Conservation (phyloP, 2,113 vertebrate species). For the Passer domesticus region DNA sequence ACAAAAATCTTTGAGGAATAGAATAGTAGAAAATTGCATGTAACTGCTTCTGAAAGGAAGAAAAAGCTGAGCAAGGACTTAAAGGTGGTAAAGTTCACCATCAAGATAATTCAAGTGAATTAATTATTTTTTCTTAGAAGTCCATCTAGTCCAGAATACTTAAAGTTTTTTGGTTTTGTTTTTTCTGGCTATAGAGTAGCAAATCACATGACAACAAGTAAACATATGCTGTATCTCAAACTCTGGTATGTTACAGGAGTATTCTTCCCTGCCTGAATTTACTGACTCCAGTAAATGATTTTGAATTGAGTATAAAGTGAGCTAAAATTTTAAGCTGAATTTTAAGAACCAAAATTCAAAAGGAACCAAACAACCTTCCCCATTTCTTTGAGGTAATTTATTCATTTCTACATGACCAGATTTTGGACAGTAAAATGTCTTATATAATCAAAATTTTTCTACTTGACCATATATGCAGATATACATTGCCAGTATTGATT, state of each 20-base stretch:
- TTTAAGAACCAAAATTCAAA: background rate
- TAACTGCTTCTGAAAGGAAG: background rate
- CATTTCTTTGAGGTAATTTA: background rate
- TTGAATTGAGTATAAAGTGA: background rate
- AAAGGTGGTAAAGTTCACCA: background rate
- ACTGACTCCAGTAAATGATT: background rate
- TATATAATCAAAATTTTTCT: background rate
- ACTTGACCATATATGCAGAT: background rate
- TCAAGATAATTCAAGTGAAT: background rate
- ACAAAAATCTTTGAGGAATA: background rate
- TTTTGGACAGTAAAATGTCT: background rate
- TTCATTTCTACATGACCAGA: background rate
- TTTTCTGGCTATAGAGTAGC: background rate
- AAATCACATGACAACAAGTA: background rate
- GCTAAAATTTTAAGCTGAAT: background rate
- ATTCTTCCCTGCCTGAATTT: background rate
- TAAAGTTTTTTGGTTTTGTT: background rate
- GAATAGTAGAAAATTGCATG: background rate
- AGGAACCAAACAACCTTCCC: rapidly evolving
- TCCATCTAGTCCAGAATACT: background rate
- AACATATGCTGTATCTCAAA: background rate
- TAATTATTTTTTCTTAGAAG: background rate
- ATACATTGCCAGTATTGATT: background rate
- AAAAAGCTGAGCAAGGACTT: background rate
- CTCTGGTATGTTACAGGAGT: background rate